phyloP scores from a whole-genome alignment of 2,888 invertebrate species.

The Dolomedes plantarius region DNA sequence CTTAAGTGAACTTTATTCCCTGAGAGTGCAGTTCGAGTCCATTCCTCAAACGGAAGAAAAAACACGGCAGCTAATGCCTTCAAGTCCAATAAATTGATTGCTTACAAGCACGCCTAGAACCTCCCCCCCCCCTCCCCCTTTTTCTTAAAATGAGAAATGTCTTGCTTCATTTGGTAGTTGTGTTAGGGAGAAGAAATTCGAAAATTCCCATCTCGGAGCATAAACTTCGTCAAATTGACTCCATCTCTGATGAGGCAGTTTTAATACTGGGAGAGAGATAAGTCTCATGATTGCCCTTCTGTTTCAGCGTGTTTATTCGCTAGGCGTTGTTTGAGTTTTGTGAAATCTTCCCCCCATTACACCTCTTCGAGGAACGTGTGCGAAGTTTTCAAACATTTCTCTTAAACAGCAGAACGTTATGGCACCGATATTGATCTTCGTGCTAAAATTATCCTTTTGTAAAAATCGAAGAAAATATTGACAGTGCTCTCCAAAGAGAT shows the following conservation, averaged over 20 bases:
- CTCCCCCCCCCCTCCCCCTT: neutral
- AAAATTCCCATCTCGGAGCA: too few species aligned
- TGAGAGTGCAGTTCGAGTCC: neutral
- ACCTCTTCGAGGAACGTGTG: too few species aligned
- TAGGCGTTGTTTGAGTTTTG: too few species aligned
- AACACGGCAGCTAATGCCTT: neutral
- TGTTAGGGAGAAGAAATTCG: too few species aligned
- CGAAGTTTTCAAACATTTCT: too few species aligned
- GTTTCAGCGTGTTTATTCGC: too few species aligned
- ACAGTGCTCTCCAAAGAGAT: slow-evolving; percentile 35
- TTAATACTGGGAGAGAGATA: too few species aligned
- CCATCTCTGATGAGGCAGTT: too few species aligned
- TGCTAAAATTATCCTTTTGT: neutral
- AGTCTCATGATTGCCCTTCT: too few species aligned
- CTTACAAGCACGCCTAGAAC: neutral
- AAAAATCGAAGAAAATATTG: slow-evolving; percentile 38
- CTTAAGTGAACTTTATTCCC: neutral
- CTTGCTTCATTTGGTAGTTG: neutral
- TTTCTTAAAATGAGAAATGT: neutral
- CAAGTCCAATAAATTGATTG: slow-evolving; percentile 5
- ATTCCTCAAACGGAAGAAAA: neutral
- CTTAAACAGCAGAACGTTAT: too few species aligned
- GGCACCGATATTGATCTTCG: neutral
- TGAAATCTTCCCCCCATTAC: too few species aligned
- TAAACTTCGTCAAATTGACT: too few species aligned